phyloP scores from a whole-genome alignment of 2,797 vertebrate genomes.

The Halcyon leucocephala region DNA sequence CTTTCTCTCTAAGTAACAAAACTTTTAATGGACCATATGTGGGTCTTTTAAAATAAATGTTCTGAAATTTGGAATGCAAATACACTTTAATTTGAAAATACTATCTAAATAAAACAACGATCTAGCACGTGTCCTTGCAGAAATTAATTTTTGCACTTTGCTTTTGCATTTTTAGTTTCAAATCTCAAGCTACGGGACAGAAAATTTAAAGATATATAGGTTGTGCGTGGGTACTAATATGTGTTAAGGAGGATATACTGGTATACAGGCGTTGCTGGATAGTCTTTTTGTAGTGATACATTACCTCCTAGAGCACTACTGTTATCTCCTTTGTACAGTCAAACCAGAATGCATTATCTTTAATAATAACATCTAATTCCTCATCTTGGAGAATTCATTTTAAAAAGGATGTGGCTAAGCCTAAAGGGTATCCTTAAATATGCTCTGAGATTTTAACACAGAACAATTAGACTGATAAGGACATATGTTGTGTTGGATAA shows the following conservation, averaged over 20 bases:
- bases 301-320: background rate
- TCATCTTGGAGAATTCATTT: conserved; percentile 35
- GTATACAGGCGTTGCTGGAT: background rate
- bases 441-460: background rate
- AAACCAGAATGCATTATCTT: conserved; percentile 11
- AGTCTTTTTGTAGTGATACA: background rate
- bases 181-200: background rate
- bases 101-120: background rate
- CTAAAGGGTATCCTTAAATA: conserved; percentile 29
- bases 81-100: background rate
- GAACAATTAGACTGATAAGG: conserved; percentile 15
- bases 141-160: background rate
- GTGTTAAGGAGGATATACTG: background rate
- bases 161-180: background rate
- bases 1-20: background rate
- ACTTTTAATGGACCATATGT: background rate
- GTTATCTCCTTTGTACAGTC: conserved; percentile 3
- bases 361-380: conserved; percentile 52
- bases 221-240: background rate
- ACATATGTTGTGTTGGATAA: conserved; percentile 11
- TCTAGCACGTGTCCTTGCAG: background rate
- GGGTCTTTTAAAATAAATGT: background rate
- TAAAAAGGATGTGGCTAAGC: conserved; percentile 13
- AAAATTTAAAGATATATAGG: background rate
- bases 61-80: background rate